These are phyloP conservation scores for Oncorhynchus tshawytscha DNA, from an alignment of 2,113 vertebrate species.

Conservation along the genomic window DNA sequence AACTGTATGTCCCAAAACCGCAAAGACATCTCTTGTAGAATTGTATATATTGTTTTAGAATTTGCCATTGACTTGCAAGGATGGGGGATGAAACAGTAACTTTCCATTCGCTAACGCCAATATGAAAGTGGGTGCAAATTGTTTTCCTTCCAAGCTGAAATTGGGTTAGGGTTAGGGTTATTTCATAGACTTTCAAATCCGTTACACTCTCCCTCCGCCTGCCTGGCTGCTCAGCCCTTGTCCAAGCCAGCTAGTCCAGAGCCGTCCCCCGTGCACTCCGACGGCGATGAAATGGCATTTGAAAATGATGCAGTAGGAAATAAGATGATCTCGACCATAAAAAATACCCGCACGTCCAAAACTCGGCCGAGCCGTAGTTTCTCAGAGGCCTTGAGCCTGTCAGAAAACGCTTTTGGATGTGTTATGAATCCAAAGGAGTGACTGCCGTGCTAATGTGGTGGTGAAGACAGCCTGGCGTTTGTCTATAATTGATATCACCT, in stretches of 20 bases:
- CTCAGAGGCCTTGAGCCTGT: background rate
- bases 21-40: no score
- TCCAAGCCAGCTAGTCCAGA: no score
- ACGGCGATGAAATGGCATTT: background rate
- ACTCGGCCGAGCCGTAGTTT: background rate
- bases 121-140: no score
- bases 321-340: background rate
- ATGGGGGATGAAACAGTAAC: no score
- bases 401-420: background rate
- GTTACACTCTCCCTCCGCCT: background rate
- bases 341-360: background rate
- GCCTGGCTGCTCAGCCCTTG: background rate
- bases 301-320: background rate
- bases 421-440: background rate
- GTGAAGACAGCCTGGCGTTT: background rate
- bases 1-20: no score
- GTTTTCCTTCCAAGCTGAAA: background rate
- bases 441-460: background rate
- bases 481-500: background rate
- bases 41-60: no score
- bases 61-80: no score
- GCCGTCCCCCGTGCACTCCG: background rate
- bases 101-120: no score
- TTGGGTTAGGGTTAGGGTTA: background rate
- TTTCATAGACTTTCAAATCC: background rate